Base-by-base conservation (phyloP, 1,140 invertebrate genomes). In the Dryas iulia region DNA sequence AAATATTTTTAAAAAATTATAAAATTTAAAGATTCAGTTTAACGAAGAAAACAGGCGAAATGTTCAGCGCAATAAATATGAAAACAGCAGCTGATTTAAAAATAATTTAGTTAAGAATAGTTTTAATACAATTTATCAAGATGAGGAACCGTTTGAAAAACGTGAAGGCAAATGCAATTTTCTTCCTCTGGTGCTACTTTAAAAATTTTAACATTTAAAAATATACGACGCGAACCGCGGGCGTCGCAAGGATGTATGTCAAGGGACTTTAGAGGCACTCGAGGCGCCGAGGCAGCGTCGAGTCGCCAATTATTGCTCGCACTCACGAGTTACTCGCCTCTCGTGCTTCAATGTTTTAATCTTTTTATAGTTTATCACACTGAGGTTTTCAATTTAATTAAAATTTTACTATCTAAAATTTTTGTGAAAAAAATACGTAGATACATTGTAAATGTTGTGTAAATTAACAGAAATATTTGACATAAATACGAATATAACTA, bases 221-320 rank as follows among this genome's bases (percentile, higher is more conserved):
- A 67, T 47, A 53, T 60, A 60, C 61, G 53, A 24, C 53, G 47
- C 35, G 23, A 60, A 67, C 30, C 39, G 57, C 65, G 58, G 65
- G 39, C 58, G 65, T 67, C 30, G 35, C 39, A 56, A 67, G 65
- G 57, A 67, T 67, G 28, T 64, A 31, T 69, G 67, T 69, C 67
- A 69, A 69, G 61, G 54, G 61, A 59, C 67, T 64, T 69, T 60
- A 69, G 56, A 35, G 52, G 52, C 54, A 59, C 61, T 69, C 28
- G 61, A 59, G 67, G 61, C 60, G 56, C 61, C 67, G 61, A 64
- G 54, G 67, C 25, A 33, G 57, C 56, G 60, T 62, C 67, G 60
- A 69, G 57, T 54, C 39, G 61, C 59, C 61, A 69, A 69, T 64
- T 69, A 64, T 69, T 47, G 35, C 67, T 59, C 57, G 54, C 60